Conservation (phyloP, 2,797 vertebrate genomes). For the Enteromius radiatus region DNA sequence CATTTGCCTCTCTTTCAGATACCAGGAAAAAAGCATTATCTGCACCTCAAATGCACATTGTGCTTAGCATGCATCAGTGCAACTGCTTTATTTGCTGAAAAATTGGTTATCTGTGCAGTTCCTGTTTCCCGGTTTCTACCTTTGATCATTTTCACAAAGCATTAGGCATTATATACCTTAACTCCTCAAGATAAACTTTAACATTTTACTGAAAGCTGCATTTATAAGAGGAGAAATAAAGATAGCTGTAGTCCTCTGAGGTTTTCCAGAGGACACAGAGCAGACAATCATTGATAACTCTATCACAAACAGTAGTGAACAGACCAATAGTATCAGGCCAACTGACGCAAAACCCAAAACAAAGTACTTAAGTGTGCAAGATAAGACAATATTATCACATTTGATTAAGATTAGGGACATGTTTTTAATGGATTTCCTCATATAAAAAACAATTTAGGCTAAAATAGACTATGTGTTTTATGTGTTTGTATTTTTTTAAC, state of each 20-base stretch:
- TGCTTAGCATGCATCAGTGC: neutral
- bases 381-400: slow-evolving; percentile 12
- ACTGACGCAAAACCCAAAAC: neutral
- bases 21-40: neutral
- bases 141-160: slow-evolving; percentile 7
- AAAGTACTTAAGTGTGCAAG: neutral
- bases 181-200: neutral
- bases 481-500: neutral
- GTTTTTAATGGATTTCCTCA: neutral
- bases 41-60: neutral
- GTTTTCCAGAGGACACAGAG: neutral
- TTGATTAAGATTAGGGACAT: neutral
- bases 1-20: neutral
- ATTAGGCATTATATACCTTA: neutral
- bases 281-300: slow-evolving; percentile 14
- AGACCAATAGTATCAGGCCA: slow-evolving; percentile 15
- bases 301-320: slow-evolving; percentile 51
- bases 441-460: neutral
- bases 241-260: neutral
- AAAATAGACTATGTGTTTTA: neutral
- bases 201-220: neutral
- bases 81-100: slow-evolving; percentile 5
- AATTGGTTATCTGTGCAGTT: slow-evolving; percentile 14
- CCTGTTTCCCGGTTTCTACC: neutral
- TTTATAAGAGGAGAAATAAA: neutral